Evolutionary conservation across 2,888 invertebrate genomes (phyloP).

Genomic region (Sesia bembeciformis): DNA sequence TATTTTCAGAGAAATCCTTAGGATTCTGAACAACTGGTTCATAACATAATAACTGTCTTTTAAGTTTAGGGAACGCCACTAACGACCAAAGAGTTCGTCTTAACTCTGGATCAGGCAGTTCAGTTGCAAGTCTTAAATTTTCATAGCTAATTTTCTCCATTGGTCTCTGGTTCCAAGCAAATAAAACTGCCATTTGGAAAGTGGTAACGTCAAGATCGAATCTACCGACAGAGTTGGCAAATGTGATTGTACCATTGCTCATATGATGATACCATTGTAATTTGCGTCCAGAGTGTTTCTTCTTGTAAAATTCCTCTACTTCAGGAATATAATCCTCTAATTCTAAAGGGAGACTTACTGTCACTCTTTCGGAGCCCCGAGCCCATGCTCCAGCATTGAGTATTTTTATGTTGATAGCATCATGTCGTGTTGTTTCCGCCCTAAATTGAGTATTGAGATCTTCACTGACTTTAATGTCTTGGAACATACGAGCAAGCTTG

Average conservation of each 20-base stretch:
- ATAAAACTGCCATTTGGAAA: conserved; percentile 99
- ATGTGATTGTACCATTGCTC: conserved; percentile 99
- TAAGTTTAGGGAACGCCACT: conserved; percentile 96
- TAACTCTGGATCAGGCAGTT: conserved; percentile 95
- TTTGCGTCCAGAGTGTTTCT: conserved; percentile 97
- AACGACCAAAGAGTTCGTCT: conserved; percentile 96
- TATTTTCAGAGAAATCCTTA: conserved; percentile 95
- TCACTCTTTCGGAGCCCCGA: conserved; percentile 93
- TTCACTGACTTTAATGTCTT: conserved; percentile 98
- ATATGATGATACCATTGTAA: conserved; percentile 99
- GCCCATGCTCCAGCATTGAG: conserved; percentile 99
- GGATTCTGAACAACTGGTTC: conserved; percentile 87
- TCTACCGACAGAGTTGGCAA: conserved; percentile 91
- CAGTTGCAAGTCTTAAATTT: conserved; percentile 95
- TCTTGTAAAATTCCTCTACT: conserved; percentile 98
- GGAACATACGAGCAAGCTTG: conserved; percentile 97
- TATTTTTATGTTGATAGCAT: conserved; percentile 98
- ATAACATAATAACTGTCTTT: conserved; percentile 90
- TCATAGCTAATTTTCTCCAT: conserved; percentile 96
- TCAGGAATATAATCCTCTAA: conserved; percentile 99
- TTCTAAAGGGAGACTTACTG: conserved; percentile 96
- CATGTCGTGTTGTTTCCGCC: conserved; percentile 84
- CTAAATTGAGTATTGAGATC: conserved; percentile 96
- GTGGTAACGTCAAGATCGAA: conserved; percentile 99
- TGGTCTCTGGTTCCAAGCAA: conserved; percentile 98